Percentiles rank a stretch among this genome's conserved stretches.
Conservation (phyloP, 2,888 invertebrate species). For the Amblyjoppa proteus region DNA sequence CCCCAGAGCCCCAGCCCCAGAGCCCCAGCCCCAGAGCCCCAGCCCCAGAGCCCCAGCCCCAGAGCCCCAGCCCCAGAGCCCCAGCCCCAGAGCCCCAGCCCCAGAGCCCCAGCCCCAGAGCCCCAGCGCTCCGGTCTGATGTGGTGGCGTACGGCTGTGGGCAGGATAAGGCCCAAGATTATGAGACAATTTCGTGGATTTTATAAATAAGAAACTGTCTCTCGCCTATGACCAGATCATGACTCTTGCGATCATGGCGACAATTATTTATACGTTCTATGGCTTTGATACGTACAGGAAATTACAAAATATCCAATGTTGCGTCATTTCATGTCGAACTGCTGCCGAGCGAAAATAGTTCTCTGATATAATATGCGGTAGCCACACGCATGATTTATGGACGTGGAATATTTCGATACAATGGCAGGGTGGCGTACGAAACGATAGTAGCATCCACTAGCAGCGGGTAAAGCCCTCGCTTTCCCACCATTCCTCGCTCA, state of each 20-base stretch:
- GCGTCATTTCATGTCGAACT: slow-evolving; percentile 77
- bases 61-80: no score
- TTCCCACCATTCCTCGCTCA: neutral
- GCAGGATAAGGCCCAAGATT: slow-evolving; percentile 37
- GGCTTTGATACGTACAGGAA: slow-evolving; percentile 60
- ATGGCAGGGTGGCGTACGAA: slow-evolving; percentile 68
- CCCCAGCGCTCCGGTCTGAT: no score
- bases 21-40: no score
- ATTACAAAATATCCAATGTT: slow-evolving; percentile 78
- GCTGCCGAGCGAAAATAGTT: slow-evolving; percentile 74
- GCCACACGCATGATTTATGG: slow-evolving; percentile 79
- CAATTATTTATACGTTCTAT: slow-evolving; percentile 40
- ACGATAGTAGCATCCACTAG: slow-evolving; percentile 28
- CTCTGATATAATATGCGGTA: slow-evolving; percentile 79
- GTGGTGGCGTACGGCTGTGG: no score
- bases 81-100: no score
- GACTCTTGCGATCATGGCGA: slow-evolving; percentile 53
- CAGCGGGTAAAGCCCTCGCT: slow-evolving; percentile 1
- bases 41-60: no score
- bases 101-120: no score
- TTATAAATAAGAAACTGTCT: neutral
- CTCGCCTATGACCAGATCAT: neutral
- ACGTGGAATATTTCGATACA: slow-evolving; percentile 81
- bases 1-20: no score
- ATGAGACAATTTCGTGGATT: neutral